Base-by-base conservation (phyloP, 1,140 invertebrate species). In the Meloidogyne exigua region DNA sequence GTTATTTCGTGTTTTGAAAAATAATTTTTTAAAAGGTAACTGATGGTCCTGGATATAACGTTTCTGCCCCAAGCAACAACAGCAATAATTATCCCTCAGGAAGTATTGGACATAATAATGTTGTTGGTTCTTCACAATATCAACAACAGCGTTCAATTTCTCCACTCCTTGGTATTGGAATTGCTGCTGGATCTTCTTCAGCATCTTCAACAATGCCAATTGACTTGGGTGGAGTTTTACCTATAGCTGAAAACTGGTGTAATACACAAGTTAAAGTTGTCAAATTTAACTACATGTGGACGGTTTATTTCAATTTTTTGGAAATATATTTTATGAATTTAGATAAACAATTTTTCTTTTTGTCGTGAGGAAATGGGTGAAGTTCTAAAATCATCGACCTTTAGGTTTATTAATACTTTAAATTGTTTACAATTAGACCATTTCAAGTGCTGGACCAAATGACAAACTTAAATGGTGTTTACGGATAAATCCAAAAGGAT, bases 241-340 rank as follows among this genome's bases (percentile, higher is more conserved):
- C 77, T n/a, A 69, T 95, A 77, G 94, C 94, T 65, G 94, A 95
- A 89, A 95, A 95, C 90, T 95, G 94, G 94, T 95, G 94, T 91
- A 94, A 94, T 88, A 95, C 94, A 25, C 79, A 81, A 94, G 95
- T 98, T 84, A 98, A 98, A 92, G 95, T 99, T 89, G 95, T 98
- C 76, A 98, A 98, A 65, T 98, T 99, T 91, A 96, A 94, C 90
- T 99, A 98, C 90, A 98, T 98, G 94, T 99, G 96, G 96, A 99
- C 82, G 23, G 73, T 80, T 66, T 74, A 63, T 66, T 7, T 44
- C 39, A 32, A 32, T 36, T 69, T 69, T 10, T 9, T 1, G 0
- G 9, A 68, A n/a, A 42, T 9, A 26, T 9, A 21, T 36, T 10
- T n/a, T 25, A 49, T 21, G 1, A 21, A 36, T 65, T 28, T 28